These are phyloP conservation scores for Calliscelio sp. DNA, from an alignment of 2,888 invertebrate species.

Conservation along the genomic window DNA sequence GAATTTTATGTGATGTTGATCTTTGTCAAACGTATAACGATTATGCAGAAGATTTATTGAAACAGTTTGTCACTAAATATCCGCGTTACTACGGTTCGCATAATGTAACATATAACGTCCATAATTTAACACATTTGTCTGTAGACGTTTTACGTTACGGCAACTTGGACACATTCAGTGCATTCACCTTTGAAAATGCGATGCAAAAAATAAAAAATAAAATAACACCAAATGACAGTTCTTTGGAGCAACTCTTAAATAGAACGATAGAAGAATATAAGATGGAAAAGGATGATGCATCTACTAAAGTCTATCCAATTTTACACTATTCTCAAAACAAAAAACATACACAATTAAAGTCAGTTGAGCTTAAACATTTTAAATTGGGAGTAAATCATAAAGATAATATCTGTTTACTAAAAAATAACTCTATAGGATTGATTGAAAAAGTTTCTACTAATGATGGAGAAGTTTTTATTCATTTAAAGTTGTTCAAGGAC, in stretches of 20 bases:
- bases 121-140: conserved; percentile 75
- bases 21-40: conserved; percentile 36
- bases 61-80: conserved; percentile 48
- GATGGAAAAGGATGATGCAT: not conserved
- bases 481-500: conserved; percentile 6
- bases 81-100: conserved; percentile 64
- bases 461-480: not conserved
- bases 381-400: conserved; percentile 8
- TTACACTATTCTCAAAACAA: conserved; percentile 3
- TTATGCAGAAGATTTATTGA: conserved; percentile 41
- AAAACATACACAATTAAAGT: not conserved
- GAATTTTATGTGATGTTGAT: conserved; percentile 20
- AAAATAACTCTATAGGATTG: conserved; percentile 21
- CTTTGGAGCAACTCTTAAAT: conserved; percentile 14
- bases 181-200: conserved; percentile 23
- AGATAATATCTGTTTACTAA: conserved; percentile 11
- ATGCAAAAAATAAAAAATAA: conserved; percentile 30
- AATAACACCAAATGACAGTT: conserved; percentile 24
- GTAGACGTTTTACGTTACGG: conserved; percentile 16
- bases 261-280: conserved; percentile 28
- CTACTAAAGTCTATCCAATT: not conserved
- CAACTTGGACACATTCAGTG: conserved; percentile 18
- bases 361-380: conserved; percentile 1
- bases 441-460: conserved; percentile 11
- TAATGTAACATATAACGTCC: conserved; percentile 76